These are phyloP conservation scores for Pammene fasciana DNA, from an alignment of 2,888 invertebrate genomes.

Conservation along the genomic window DNA sequence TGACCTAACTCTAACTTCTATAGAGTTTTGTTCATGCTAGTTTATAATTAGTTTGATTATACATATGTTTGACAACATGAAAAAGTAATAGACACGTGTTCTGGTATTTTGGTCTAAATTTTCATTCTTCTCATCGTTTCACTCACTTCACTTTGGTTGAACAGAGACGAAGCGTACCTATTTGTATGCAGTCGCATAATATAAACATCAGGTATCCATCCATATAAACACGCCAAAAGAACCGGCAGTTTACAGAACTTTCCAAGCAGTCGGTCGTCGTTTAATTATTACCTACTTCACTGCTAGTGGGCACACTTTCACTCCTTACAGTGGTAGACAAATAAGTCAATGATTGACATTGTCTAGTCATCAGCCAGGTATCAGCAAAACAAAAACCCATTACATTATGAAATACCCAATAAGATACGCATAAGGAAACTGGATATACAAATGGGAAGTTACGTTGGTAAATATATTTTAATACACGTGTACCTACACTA, in stretches of 20 bases:
- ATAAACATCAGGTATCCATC: too few relatives aligned
- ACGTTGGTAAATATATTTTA: background rate
- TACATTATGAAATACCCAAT: background rate
- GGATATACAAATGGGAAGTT: background rate
- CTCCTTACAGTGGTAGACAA: slow-evolving; percentile 2
- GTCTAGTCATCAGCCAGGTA: background rate
- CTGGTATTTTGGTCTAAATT: too few relatives aligned
- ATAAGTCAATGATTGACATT: background rate
- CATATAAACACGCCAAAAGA: background rate
- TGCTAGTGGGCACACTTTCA: slow-evolving; percentile 27
- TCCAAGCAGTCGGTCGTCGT: slow-evolving; percentile 19
- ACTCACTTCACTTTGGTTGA: too few relatives aligned
- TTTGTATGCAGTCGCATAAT: background rate
- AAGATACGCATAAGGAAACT: too few relatives aligned
- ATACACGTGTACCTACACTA: background rate
- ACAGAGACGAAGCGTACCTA: too few relatives aligned
- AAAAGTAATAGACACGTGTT: too few relatives aligned
- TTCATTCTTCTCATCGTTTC: too few relatives aligned
- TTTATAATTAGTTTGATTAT: too few relatives aligned
- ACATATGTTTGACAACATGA: too few relatives aligned
- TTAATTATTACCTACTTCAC: slow-evolving; percentile 10
- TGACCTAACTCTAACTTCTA: too few relatives aligned
- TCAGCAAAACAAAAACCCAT: background rate
- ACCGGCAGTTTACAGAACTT: slow-evolving; percentile 18
- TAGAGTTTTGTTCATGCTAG: too few relatives aligned